Conservation (phyloP, 2,797 vertebrate species). For the Rhinophrynus dorsalis region DNA sequence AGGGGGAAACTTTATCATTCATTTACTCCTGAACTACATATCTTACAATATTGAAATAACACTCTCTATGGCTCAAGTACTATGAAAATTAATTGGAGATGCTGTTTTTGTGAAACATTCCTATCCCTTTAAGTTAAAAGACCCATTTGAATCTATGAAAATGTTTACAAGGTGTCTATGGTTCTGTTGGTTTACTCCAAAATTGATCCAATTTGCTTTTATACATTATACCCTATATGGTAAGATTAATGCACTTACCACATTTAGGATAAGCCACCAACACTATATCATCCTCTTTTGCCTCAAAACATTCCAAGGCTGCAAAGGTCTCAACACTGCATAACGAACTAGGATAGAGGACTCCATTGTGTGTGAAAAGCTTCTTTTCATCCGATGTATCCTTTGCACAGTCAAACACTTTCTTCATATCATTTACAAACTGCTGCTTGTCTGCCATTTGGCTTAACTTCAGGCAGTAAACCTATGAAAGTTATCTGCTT, state of each 20-base stretch:
- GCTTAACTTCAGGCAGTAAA: not conserved
- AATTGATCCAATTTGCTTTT: too few relatives aligned
- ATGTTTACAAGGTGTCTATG: too few relatives aligned
- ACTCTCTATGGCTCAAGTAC: too few relatives aligned
- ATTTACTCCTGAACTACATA: too few relatives aligned
- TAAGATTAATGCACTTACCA: slow-evolving; percentile 63
- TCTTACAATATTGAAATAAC: too few relatives aligned
- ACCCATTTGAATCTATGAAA: too few relatives aligned
- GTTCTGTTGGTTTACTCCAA: too few relatives aligned
- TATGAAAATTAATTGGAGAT: too few relatives aligned
- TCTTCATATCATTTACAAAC: not conserved
- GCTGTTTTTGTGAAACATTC: too few relatives aligned
- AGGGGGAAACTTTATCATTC: too few relatives aligned
- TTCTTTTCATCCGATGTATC: slow-evolving; percentile 58
- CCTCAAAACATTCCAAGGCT: slow-evolving; percentile 61
- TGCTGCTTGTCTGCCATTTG: slow-evolving; percentile 25
- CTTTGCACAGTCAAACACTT: slow-evolving; percentile 38
- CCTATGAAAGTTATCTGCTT: not conserved
- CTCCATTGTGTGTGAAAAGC: slow-evolving; percentile 63
- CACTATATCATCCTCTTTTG: slow-evolving; percentile 65
- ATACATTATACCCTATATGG: too few relatives aligned
- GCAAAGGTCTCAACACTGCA: slow-evolving; percentile 61
- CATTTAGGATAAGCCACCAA: slow-evolving; percentile 75
- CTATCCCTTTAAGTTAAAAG: too few relatives aligned
- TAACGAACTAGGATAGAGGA: slow-evolving; percentile 62